Evolutionary conservation across 2,888 invertebrate genomes (phyloP), one percentile per base, ranked within the genome.

Genomic region (Andrena bucephala): DNA sequence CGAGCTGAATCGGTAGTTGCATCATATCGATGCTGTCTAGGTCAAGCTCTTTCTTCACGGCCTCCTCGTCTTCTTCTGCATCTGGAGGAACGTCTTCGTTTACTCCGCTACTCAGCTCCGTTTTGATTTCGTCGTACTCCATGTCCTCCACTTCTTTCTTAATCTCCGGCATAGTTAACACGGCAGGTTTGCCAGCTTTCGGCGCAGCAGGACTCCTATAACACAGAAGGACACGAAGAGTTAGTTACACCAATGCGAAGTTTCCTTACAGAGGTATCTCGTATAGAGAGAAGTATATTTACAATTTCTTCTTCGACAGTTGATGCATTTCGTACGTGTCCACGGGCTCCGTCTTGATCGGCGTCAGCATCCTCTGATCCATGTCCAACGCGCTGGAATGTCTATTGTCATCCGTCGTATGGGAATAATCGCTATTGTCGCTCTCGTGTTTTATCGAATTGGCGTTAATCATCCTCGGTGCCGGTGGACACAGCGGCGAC

Each of bases 1-100:
- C 97, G 83, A 97, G 93, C 92, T 97, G 97, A 74, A 97, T 96
- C 0, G 97, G 97, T 69, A 97, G 93, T 81, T 96, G 96, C 96
- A 97, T 97, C 96, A 97, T 97, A 88, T 97, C 97, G 70, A 96
- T 95, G 20, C 95, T 95, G 77, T 96, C 96, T 31, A 96, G 92
- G 90, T 96, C 96, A 72, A 94, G 85, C 79, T 92, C 92, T 69
- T 93, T 93, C 69, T 94, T 93, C 27, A 91, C 89, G 5, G 89
- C 89, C 48, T 93, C 91, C 27, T 93, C 92, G 3, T 93, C 92
- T 2, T 93, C 92, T 7, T 92, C 93, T 0, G 89, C 85, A 65
- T 93, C 93, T 3, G 83, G 79, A 1, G 87, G 77, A 3, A 87
- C 57, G 4, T 90, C 90, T 1, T 93, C 93, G 13, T 71, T 89